These are phyloP conservation scores for Harmothoe impar DNA, from an alignment of 2,888 invertebrate genomes.

Conservation along the genomic window DNA sequence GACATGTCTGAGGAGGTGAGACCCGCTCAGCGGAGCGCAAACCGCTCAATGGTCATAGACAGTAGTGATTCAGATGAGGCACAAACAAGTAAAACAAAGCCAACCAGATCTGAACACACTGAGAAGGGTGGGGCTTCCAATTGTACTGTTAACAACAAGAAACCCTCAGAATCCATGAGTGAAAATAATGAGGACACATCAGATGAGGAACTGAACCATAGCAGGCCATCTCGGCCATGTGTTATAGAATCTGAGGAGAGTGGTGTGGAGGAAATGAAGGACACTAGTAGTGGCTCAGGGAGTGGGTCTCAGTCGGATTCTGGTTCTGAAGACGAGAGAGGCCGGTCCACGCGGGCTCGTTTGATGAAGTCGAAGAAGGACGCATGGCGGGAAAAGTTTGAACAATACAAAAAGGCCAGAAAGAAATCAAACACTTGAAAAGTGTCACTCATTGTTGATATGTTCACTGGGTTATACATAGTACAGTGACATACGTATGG, in stretches of 20 bases:
- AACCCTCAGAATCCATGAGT: no score
- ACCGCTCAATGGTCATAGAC: conserved; percentile 11
- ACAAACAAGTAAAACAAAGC: no score
- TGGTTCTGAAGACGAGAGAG: conserved; percentile 10
- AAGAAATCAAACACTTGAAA: background rate
- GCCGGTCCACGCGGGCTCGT: background rate
- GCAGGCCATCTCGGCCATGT: background rate
- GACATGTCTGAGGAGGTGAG: background rate
- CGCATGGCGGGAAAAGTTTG: conserved; percentile 34
- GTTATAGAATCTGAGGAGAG: no score
- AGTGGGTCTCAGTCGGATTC: background rate
- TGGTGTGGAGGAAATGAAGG: background rate
- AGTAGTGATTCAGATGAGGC: background rate
- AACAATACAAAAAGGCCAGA: conserved; percentile 2
- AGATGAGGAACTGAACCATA: background rate
- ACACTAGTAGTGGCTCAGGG: background rate
- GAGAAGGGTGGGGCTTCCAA: no score
- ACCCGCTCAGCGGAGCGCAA: background rate
- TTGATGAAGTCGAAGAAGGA: conserved; percentile 27
- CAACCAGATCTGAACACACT: no score
- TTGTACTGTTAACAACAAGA: no score
- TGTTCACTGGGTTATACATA: no score
- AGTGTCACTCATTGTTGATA: no score
- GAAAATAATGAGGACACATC: background rate
- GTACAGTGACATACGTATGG: no score